Base-by-base conservation (phyloP, 2,113 vertebrate species). In the Heterochromis multidens region DNA sequence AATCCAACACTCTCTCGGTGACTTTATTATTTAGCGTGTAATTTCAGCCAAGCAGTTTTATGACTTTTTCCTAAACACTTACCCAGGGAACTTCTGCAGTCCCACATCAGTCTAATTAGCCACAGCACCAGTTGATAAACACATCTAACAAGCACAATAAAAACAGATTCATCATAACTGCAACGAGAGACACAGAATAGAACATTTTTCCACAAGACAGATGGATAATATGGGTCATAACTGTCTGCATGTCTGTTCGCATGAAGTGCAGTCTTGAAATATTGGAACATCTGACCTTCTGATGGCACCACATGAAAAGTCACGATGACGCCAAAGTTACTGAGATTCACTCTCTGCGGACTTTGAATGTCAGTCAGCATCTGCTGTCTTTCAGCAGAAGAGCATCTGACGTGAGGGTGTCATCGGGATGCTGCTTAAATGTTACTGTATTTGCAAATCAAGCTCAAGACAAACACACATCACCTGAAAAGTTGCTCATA, bases 41-140 rank as follows among this genome's bases (percentile, higher is more conserved):
- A 80, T 81, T 83, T 88, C 78, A 81, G 58, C 70, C 2, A 2
- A 87, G 57, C 33, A 70, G 21, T 77, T 87, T 91, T 74, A 91
- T 35, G 40, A 65, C 84, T 79, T 85, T 6, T 17, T 58, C 77
- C 83, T 23, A 80, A 79, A 89, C 65, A 77, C 16, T 59, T 70
- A 58, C 65, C 77, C 77, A 79, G 81, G 78, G 31, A 81, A 54
- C 25, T 78, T 72, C 76, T 57, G 19, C 31, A 35, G 79, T 82
- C 72, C 67, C 79, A 82, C 86, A 23, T 56, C 76, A 60, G 65
- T 40, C 43, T 87, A 87, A 93, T 92, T 80, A 89, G 17, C 78
- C 76, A 19, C 49, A 8, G 27, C 6, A 61, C 31, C 40, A 79
- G 54, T 63, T 80, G 79, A 82, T 70, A 13, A 40, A 61, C n/a